Conservation (phyloP, 2,113 vertebrate genomes). For the Ptilonorhynchus violaceus region DNA sequence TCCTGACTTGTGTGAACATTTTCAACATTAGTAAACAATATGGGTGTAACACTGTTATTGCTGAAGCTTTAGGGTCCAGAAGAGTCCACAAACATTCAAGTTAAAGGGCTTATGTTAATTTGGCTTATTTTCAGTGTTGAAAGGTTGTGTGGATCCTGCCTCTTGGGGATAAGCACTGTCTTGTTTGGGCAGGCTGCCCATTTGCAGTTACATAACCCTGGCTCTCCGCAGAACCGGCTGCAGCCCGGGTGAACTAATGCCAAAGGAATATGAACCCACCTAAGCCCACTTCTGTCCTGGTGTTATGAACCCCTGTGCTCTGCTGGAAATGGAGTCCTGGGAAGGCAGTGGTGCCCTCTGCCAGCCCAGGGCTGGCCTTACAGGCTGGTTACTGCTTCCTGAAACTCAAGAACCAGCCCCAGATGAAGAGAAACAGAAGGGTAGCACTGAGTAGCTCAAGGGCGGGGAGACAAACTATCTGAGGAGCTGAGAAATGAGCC, state of each 20-base stretch:
- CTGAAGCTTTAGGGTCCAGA: background rate
- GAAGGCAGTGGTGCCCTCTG: background rate
- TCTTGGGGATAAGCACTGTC: background rate
- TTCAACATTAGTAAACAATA: background rate
- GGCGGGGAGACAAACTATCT: background rate
- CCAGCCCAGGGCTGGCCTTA: fast-evolving
- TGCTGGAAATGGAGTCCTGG: background rate
- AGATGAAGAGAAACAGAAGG: background rate
- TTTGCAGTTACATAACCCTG: background rate
- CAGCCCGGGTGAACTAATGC: background rate
- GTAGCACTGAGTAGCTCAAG: background rate
- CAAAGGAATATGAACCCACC: background rate
- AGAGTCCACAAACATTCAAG: background rate
- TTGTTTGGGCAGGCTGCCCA: background rate
- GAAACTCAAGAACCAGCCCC: background rate
- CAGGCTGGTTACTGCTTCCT: background rate
- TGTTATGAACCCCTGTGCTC: background rate
- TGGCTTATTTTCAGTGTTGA: background rate
- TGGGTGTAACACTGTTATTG: background rate
- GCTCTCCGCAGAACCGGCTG: background rate
- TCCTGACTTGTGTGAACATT: background rate
- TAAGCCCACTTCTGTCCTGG: background rate
- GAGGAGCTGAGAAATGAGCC: background rate
- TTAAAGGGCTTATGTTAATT: background rate
- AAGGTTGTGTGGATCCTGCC: background rate